Conservation (phyloP, 2,888 invertebrate species). For the Lithodes maja region DNA sequence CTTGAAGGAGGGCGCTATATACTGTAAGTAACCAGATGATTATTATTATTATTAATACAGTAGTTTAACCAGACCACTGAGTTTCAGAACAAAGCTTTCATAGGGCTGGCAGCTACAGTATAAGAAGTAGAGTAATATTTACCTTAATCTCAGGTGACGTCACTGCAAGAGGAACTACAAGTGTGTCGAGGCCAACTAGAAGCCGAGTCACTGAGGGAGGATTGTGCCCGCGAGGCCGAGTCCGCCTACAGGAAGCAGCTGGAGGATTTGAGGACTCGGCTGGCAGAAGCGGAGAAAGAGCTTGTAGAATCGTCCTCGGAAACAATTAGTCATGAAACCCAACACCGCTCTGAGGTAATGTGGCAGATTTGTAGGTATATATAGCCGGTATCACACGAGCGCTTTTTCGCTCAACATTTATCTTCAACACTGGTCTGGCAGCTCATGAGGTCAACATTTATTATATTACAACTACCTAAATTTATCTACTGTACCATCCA, state of each 20-base stretch:
- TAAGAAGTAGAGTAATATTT: background rate
- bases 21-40: no score
- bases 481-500: no score
- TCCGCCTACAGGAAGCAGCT: constrained; percentile 53
- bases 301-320: constrained; percentile 66
- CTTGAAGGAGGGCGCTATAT: no score
- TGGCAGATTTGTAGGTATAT: background rate
- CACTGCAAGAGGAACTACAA: constrained; percentile 64
- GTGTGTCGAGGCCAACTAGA: constrained; percentile 61
- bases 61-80: no score
- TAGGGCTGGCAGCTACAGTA: no score
- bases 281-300: constrained; percentile 61
- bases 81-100: no score
- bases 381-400: no score
- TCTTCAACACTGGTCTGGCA: no score
- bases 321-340: constrained; percentile 66
- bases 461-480: no score
- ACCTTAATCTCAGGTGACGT: constrained; percentile 43
- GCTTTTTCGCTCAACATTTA: no score
- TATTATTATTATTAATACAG: no score
- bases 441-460: no score
- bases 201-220: constrained; percentile 34
- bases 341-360: constrained; percentile 67
- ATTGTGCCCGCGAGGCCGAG: constrained; percentile 55
- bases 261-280: constrained; percentile 53